phyloP scores from a whole-genome alignment of 2,888 invertebrate genomes.

The Hymenopus coronatus region DNA sequence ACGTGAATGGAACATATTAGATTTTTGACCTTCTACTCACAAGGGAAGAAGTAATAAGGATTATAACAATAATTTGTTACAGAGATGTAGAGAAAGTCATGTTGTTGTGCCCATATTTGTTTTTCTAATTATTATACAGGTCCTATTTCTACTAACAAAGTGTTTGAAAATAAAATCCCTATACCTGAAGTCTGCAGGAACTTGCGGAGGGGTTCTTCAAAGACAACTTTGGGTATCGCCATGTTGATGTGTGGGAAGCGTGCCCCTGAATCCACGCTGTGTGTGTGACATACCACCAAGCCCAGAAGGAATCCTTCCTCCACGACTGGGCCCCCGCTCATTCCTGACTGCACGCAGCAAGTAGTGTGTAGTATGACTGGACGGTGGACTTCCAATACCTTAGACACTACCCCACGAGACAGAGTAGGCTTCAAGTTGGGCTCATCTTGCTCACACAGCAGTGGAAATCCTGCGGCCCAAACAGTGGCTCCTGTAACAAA shows the following conservation, averaged over 20 bases:
- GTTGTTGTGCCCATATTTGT: too few relatives aligned
- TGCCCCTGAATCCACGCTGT: slow-evolving; percentile 49
- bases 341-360: slow-evolving; percentile 61
- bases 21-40: too few relatives aligned
- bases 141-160: too few relatives aligned
- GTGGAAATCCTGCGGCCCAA: slow-evolving; percentile 58
- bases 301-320: slow-evolving; percentile 46
- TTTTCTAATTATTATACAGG: too few relatives aligned
- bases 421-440: slow-evolving; percentile 50
- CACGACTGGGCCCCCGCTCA: slow-evolving; percentile 62
- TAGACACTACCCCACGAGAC: slow-evolving; percentile 57
- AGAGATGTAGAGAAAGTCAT: too few relatives aligned
- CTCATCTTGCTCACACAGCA: slow-evolving; percentile 53
- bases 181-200: slow-evolving; percentile 53
- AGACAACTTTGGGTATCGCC: slow-evolving; percentile 55
- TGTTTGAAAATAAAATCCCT: too few relatives aligned
- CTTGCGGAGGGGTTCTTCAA: slow-evolving; percentile 46
- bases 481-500: slow-evolving; percentile 54
- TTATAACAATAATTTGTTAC: too few relatives aligned
- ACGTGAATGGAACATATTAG: too few relatives aligned
- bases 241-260: slow-evolving; percentile 60
- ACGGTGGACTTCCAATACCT: slow-evolving; percentile 42
- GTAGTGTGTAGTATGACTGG: slow-evolving; percentile 58
- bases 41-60: too few relatives aligned
- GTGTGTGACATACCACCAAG: slow-evolving; percentile 59